phyloP scores from a whole-genome alignment of 1,140 invertebrate genomes.

The Drosophila mayri region DNA sequence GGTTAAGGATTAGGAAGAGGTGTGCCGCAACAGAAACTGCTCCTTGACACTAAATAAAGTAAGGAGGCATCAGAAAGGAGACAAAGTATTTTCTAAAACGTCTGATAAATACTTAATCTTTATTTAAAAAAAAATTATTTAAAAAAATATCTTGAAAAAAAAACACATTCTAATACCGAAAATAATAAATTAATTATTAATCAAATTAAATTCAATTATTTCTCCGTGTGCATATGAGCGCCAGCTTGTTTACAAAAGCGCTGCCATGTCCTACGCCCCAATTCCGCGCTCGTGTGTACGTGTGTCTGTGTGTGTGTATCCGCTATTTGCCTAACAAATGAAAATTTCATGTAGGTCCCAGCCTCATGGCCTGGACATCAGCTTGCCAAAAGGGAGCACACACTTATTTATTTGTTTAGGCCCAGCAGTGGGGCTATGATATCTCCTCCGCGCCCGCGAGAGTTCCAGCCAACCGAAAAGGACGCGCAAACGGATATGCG shows the following conservation, averaged over 20 bases:
- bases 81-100: too few relatives aligned
- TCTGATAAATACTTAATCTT: too few relatives aligned
- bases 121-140: too few relatives aligned
- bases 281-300: constrained; percentile 33
- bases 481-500: constrained; percentile 69
- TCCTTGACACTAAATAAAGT: too few relatives aligned
- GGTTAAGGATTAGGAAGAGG: not conserved
- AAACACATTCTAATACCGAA: not conserved
- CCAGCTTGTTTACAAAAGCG: constrained; percentile 60
- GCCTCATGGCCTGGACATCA: constrained; percentile 58
- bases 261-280: constrained; percentile 43
- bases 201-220: not conserved
- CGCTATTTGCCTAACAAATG: constrained; percentile 80
- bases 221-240: constrained; percentile 15
- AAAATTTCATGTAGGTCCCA: constrained; percentile 73
- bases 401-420: constrained; percentile 82
- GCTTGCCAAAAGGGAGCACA: constrained; percentile 74
- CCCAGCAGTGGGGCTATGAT: constrained; percentile 71
- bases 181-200: not conserved
- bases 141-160: too few relatives aligned
- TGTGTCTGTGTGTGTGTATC: constrained; percentile 31
- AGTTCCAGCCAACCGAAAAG: constrained; percentile 49
- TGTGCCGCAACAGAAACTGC: too few relatives aligned
- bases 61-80: too few relatives aligned
- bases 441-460: constrained; percentile 16